These are phyloP conservation scores for Pseudopodoces humilis DNA, from an alignment of 2,113 vertebrate species.

Conservation along the genomic window DNA sequence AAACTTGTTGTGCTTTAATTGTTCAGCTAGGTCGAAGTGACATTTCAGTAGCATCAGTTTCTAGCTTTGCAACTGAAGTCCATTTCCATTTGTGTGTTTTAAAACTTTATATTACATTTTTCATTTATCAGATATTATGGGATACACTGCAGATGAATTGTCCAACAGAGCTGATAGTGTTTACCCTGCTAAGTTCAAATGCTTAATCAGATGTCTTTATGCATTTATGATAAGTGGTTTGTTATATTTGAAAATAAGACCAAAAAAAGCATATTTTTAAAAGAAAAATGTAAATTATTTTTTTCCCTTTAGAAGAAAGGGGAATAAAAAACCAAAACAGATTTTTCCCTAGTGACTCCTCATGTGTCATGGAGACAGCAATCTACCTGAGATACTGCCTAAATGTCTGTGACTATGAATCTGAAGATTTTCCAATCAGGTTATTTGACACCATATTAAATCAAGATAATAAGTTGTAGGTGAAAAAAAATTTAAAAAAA, in stretches of 20 bases:
- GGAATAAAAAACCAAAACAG: background rate
- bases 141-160: background rate
- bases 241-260: background rate
- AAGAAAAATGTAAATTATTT: background rate
- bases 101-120: background rate
- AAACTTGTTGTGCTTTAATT: background rate
- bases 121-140: background rate
- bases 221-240: background rate
- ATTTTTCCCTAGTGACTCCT: background rate
- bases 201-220: background rate
- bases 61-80: background rate
- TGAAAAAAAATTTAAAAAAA: background rate
- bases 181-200: background rate
- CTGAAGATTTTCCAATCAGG: background rate
- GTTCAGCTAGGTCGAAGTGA: background rate
- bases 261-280: background rate
- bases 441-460: background rate
- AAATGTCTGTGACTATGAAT: background rate
- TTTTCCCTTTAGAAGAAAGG: background rate
- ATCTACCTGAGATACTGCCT: background rate
- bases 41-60: background rate
- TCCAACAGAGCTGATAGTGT: background rate
- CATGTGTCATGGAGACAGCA: background rate
- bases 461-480: background rate
- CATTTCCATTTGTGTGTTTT: background rate